Evolutionary conservation across 2,113 vertebrate genomes (phyloP), one percentile per base, ranked within the genome.

Genomic region (Pelodiscus sinensis): DNA sequence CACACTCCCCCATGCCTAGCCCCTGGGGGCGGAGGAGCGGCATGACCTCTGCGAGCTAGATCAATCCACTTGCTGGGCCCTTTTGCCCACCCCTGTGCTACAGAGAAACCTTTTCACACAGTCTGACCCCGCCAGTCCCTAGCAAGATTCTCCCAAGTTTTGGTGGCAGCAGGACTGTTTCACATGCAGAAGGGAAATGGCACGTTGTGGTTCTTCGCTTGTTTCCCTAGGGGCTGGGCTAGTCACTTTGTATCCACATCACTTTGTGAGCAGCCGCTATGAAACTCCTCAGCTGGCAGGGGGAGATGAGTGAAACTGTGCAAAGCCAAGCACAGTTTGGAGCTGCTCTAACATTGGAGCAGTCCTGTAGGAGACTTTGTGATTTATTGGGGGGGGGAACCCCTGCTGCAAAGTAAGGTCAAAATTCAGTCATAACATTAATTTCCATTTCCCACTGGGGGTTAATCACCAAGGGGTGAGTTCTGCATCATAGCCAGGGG

Each of bases 61-160:
- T 44, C 44, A 44, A 44, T 6, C 44, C 44, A 44, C 44, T 44
- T 44, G 44, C 7, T 44, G 44, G 44, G 44, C 44, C 44, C 44
- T 44, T 44, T 44, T 44, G 44, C 44, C 44, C 44, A 44, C 44
- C 44, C 6, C 44, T 44, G 44, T 44, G 35, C 73, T 62, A 56
- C 50, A 38, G 79, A 65, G 50, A 18, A 50, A 21, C 73, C 21
- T 5, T 56, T 9, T 77, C 83, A 85, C 79, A 38, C 5, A 27
- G 18, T 1, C 0, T 12, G 57, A 79, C 54, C 9, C 21, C 9
- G 2, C 19, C 80, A 35, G 18, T 1, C 1, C 35, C 93, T 89
- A 4, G 27, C 21, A 56, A 25, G 18, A 22, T 91, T 84, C 35
- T 54, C 54, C 52, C 11, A 55, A 27, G 31, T 50, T 10, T 27